A percentile compares a stretch with the other conserved stretches of the same genome.
These are phyloP conservation scores for Sturnira hondurensis DNA, from an alignment of 2,113 vertebrate species.

Conservation along the genomic window DNA sequence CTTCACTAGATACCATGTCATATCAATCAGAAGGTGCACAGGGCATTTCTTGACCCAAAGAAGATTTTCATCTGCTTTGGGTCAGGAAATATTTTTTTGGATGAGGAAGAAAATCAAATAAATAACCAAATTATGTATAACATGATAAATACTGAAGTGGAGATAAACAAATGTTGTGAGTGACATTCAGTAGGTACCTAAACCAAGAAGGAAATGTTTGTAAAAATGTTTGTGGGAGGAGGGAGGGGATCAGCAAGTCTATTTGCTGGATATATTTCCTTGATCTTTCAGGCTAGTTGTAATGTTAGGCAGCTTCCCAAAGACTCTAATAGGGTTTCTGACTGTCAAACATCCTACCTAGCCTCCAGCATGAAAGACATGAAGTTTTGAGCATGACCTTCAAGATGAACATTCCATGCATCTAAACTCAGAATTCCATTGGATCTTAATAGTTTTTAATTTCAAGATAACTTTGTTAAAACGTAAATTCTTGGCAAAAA, in stretches of 20 bases:
- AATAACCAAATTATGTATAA: background rate
- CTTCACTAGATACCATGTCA: background rate
- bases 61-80: too few species aligned
- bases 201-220: background rate
- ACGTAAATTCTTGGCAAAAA: background rate
- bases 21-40: background rate
- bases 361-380: background rate
- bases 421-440: background rate
- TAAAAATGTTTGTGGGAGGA: accelerated
- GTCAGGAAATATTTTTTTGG: too few species aligned
- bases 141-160: background rate
- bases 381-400: background rate
- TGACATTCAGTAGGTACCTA: background rate
- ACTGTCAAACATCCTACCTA: background rate
- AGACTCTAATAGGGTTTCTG: background rate
- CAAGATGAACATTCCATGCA: background rate
- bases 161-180: background rate
- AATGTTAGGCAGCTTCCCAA: background rate
- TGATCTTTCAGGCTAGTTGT: background rate
- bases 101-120: background rate
- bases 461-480: background rate
- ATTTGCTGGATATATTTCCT: background rate
- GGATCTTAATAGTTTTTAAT: background rate
- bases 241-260: background rate
- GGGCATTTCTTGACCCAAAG: background rate